Conservation (phyloP, 2,888 invertebrate genomes). For the Mystacides longicornis region DNA sequence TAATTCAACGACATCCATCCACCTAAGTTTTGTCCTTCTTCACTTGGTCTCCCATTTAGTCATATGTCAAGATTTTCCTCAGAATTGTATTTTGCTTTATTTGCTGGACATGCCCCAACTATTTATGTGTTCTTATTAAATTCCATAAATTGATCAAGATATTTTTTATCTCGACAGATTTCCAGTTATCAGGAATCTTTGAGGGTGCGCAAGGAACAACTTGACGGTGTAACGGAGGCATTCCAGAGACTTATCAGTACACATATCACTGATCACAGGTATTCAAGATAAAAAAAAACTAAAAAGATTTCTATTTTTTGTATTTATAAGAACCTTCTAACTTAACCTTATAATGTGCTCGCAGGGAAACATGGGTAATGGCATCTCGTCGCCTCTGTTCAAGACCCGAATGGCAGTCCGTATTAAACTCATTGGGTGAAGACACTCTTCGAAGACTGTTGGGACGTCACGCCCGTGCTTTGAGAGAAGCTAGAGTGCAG, state of each 20-base stretch:
- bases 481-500: slow-evolving; percentile 44
- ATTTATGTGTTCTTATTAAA: too few species aligned
- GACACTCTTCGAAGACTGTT: slow-evolving; percentile 75
- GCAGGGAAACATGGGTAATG: slow-evolving; percentile 79
- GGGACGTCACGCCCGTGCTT: slow-evolving; percentile 46
- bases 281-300: not conserved
- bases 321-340: not conserved
- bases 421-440: slow-evolving; percentile 82
- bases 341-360: not conserved
- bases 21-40: too few species aligned
- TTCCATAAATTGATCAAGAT: too few species aligned
- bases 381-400: slow-evolving; percentile 79
- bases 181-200: slow-evolving; percentile 69
- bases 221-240: slow-evolving; percentile 86
- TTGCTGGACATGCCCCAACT: too few species aligned
- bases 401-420: slow-evolving; percentile 83
- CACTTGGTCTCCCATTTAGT: too few species aligned
- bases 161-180: too few species aligned
- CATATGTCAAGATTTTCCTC: too few species aligned
- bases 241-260: slow-evolving; percentile 79
- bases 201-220: slow-evolving; percentile 74
- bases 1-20: too few species aligned
- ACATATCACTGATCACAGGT: slow-evolving; percentile 70
- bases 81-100: too few species aligned
- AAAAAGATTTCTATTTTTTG: not conserved